Percentiles rank a stretch among this genome's conserved stretches.
Conservation (phyloP, 2,797 vertebrate species). For the Xenentodon cancila region DNA sequence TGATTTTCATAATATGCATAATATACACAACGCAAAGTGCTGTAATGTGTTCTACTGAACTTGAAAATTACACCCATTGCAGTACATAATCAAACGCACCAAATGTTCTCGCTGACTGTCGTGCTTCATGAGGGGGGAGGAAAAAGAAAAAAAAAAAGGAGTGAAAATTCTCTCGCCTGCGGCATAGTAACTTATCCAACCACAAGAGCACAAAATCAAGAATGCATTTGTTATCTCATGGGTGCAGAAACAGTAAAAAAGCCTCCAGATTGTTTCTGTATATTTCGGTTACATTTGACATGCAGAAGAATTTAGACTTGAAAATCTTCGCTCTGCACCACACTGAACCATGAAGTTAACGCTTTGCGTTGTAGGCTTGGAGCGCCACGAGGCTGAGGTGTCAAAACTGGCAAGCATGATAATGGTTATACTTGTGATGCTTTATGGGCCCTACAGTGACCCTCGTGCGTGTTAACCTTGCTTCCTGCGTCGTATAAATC, state of each 20-base stretch:
- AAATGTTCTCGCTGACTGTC: slow-evolving; percentile 65
- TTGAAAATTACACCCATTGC: slow-evolving; percentile 66
- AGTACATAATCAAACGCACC: slow-evolving; percentile 65
- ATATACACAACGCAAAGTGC: slow-evolving; percentile 68
- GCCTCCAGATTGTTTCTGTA: slow-evolving; percentile 65
- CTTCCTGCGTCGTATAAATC: slow-evolving; percentile 72
- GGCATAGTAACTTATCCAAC: slow-evolving; percentile 60
- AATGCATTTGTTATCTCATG: slow-evolving; percentile 69
- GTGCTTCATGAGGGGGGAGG: slow-evolving; percentile 15
- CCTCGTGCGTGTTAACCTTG: slow-evolving; percentile 77
- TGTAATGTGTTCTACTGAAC: slow-evolving; percentile 70
- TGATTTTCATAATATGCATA: slow-evolving; percentile 73
- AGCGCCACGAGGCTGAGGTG: slow-evolving; percentile 54
- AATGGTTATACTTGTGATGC: slow-evolving; percentile 65
- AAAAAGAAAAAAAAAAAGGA: slow-evolving; percentile 18
- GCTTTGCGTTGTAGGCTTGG: slow-evolving; percentile 51
- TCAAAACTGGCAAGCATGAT: slow-evolving; percentile 67
- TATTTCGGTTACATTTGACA: slow-evolving; percentile 69
- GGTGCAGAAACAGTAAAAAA: slow-evolving; percentile 61
- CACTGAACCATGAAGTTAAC: slow-evolving; percentile 28
- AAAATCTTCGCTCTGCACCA: slow-evolving; percentile 51
- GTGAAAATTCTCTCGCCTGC: slow-evolving; percentile 61
- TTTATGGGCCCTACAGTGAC: slow-evolving; percentile 75
- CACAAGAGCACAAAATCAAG: slow-evolving; percentile 50
- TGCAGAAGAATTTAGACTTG: slow-evolving; percentile 57